Base-by-base conservation (phyloP, 2,888 invertebrate genomes). In the Acrocera orbiculus region DNA sequence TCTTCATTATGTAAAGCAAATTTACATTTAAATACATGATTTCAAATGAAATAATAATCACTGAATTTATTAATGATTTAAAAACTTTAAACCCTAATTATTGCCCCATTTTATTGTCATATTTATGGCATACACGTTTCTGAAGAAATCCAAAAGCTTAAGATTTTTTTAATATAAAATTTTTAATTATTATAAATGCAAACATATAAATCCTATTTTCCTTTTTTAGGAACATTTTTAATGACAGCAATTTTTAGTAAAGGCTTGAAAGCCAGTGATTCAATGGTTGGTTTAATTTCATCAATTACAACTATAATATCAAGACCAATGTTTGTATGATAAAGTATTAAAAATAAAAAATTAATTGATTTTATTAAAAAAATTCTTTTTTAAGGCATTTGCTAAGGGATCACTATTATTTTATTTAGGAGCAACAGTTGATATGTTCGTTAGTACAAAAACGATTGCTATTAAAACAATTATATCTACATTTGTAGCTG, bases 241-340 rank as follows among this genome's bases (percentile, higher is more conserved):
- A 58, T 58, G 29, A 58, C 59, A 1, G 55, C 54, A 3, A 46
- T 59, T 9, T 44, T 61, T 3, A 59, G 58, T 39, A 59, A 59
- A 41, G 9, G 51, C 11, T 32, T 59, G 1, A 54, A 55, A 24
- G 47, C 59, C 14, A 44, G 53, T 1, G 58, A 59, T 39, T 41
- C 61, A 8, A 43, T 49, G 27, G 52, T 58, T 37, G 60, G 60
- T 11, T 47, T 58, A 16, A 40, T 59, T 5, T 54, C 58, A 2
- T 52, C 58, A 0, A 2, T 52, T 8, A 44, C 50, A 9, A 53
- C 57, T 9, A 49, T 54, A 1, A 40, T 49, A n/a, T 57, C 60
- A 1, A 47, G 56, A 13, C 42, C 51, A 0, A 38, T 58, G 11
- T 56, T 50, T 48, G 60, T 60, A 45, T 50, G 56, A 19, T 19